Evolutionary conservation across 37 sponge, comb jelly and placozoan genomes (phyloP).

Genomic region (Halichondria panicea): DNA sequence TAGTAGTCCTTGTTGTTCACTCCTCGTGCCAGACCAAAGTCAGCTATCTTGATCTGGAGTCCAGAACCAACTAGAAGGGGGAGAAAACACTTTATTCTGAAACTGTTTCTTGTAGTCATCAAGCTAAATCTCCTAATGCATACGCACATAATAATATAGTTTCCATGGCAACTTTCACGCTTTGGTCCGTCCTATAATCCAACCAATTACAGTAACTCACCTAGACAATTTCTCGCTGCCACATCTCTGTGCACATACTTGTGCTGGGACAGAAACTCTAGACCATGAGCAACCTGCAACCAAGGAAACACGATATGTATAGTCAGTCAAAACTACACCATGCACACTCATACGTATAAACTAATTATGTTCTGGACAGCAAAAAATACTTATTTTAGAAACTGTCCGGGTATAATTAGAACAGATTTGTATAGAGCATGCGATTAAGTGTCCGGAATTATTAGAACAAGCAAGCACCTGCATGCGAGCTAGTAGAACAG

Average conservation of each 20-base stretch:
- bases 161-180: background rate
- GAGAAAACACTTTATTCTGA: background rate
- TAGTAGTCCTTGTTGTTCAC: constrained; percentile 44
- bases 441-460: no score
- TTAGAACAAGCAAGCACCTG: no score
- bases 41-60: constrained; percentile 52
- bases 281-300: constrained; percentile 35
- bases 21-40: constrained; percentile 63
- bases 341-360: background rate
- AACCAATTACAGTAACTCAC: constrained; percentile 11
- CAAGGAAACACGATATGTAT: background rate
- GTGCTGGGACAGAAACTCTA: constrained; percentile 31
- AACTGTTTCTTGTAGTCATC: background rate
- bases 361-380: background rate
- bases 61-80: constrained; percentile 33
- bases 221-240: constrained; percentile 66
- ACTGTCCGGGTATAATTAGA: no score
- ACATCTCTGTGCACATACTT: constrained; percentile 64
- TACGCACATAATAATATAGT: background rate
- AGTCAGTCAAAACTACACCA: background rate
- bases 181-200: no score
- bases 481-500: no score
- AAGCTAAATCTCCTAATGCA: background rate
- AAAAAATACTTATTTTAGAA: no score
- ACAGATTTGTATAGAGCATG: no score